These are phyloP conservation scores for Chlorocebus sabaeus DNA, from an alignment of 2,113 vertebrate species.

Conservation along the genomic window DNA sequence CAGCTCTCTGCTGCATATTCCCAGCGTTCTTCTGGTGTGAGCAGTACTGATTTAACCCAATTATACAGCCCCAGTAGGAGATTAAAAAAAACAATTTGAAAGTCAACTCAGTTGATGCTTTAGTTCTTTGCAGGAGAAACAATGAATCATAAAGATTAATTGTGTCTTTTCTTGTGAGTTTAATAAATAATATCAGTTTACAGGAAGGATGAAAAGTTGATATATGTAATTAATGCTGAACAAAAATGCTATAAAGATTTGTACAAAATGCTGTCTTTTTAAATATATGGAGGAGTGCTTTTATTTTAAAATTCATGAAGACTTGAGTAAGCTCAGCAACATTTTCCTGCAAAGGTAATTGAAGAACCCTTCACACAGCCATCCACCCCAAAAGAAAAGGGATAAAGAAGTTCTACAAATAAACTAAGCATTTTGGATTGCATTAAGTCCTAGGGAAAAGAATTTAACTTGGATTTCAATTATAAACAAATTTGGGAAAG, in stretches of 20 bases:
- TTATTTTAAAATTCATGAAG: slow-evolving; percentile 70
- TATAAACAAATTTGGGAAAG: slow-evolving; percentile 36
- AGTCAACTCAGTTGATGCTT: background rate
- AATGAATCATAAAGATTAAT: slow-evolving; percentile 56
- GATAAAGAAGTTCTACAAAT: slow-evolving; percentile 28
- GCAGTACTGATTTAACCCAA: slow-evolving; percentile 14
- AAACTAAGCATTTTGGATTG: slow-evolving; percentile 3
- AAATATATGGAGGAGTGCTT: slow-evolving; percentile 50
- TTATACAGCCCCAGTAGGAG: background rate
- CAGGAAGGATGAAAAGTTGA: slow-evolving; percentile 68
- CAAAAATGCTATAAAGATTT: slow-evolving; percentile 60
- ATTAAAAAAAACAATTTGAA: background rate
- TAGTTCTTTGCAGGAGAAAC: slow-evolving; percentile 55
- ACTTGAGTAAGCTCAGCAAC: slow-evolving; percentile 21
- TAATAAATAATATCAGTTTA: slow-evolving; percentile 71
- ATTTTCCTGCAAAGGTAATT: slow-evolving; percentile 51
- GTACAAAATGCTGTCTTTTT: slow-evolving; percentile 42
- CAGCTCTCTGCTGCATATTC: background rate
- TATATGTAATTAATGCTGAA: slow-evolving; percentile 74
- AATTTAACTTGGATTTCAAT: slow-evolving; percentile 53
- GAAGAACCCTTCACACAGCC: background rate
- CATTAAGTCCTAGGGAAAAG: background rate
- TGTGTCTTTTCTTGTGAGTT: slow-evolving; percentile 54
- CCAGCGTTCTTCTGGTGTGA: background rate
- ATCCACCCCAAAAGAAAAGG: background rate